Evolutionary conservation across 2,888 invertebrate species (phyloP).

Genomic region (Ophioninae sp.): DNA sequence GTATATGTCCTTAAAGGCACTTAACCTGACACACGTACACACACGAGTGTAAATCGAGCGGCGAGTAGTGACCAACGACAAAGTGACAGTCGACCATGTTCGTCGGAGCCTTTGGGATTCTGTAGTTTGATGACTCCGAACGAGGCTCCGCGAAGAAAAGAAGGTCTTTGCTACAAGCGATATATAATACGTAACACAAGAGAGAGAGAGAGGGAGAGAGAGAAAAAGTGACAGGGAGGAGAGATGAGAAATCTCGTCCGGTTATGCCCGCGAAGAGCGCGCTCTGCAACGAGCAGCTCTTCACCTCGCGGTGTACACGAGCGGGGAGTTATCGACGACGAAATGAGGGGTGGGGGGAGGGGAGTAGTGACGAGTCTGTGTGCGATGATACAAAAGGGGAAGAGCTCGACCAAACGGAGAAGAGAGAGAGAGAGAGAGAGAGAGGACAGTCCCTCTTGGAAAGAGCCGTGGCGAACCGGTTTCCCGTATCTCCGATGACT

Average conservation of each 20-base stretch:
- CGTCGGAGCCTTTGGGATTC: constrained; percentile 62
- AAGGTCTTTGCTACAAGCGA: constrained; percentile 23
- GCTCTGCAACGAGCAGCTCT: constrained; percentile 44
- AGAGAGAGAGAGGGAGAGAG: constrained; percentile 40
- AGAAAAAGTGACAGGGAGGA: constrained; percentile 39
- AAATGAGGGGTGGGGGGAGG: constrained; percentile 74
- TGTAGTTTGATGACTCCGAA: constrained; percentile 62
- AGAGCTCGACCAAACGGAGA: constrained; percentile 74
- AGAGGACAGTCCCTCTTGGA: constrained; percentile 48
- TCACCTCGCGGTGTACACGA: constrained; percentile 80
- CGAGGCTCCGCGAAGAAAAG: constrained; percentile 55
- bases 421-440: constrained; percentile 55
- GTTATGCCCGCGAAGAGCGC: constrained; percentile 26
- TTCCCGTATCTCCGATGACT: constrained; percentile 80
- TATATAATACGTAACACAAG: constrained; percentile 29
- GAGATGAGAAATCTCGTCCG: constrained; percentile 53
- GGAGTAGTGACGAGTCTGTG: constrained; percentile 65
- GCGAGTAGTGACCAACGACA: constrained; percentile 64
- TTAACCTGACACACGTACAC: background rate
- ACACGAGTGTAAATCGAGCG: constrained; percentile 19
- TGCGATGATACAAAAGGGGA: constrained; percentile 49
- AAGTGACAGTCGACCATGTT: constrained; percentile 71
- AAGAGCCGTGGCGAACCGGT: constrained; percentile 77
- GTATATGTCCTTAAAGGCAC: background rate
- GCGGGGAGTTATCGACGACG: constrained; percentile 79